These are phyloP conservation scores for Glossophaga mutica DNA, from an alignment of 2,797 vertebrate species.

Conservation along the genomic window DNA sequence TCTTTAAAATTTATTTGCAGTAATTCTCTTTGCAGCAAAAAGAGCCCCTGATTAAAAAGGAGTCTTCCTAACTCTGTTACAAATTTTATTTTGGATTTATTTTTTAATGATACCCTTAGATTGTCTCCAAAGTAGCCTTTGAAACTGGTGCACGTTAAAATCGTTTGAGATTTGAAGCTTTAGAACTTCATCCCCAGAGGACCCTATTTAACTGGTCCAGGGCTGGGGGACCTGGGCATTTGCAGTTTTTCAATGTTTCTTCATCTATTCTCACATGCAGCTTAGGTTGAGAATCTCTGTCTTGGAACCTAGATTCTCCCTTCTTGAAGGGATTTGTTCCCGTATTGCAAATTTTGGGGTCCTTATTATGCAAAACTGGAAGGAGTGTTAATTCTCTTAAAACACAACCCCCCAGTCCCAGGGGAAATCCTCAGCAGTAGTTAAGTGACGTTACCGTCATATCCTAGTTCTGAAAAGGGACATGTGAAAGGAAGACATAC, in stretches of 20 bases:
- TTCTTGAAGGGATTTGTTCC: not conserved
- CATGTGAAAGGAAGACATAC: not conserved
- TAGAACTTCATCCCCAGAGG: not conserved
- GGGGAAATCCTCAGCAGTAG: not conserved
- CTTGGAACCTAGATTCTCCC: not conserved
- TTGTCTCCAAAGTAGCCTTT: not conserved
- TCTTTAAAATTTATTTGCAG: constrained; percentile 42
- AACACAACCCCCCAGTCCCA: not conserved
- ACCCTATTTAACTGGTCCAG: not conserved
- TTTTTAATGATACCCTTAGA: not conserved
- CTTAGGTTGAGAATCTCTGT: not conserved
- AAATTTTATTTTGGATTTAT: constrained; percentile 42
- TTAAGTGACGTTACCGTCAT: not conserved
- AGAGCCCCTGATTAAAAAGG: constrained; percentile 13
- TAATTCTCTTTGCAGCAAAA: constrained; percentile 13
- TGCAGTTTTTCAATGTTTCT: not conserved
- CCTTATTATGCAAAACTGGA: not conserved
- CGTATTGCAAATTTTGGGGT: not conserved
- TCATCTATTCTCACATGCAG: not conserved
- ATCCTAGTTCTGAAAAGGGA: not conserved
- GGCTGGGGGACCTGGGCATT: not conserved
- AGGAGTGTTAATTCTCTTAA: not conserved
- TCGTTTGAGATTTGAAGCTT: not conserved
- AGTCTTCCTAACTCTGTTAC: not conserved
- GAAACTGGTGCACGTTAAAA: not conserved